These are phyloP conservation scores for Drosophila miranda DNA, from an alignment of 1,140 invertebrate species.

Conservation along the genomic window DNA sequence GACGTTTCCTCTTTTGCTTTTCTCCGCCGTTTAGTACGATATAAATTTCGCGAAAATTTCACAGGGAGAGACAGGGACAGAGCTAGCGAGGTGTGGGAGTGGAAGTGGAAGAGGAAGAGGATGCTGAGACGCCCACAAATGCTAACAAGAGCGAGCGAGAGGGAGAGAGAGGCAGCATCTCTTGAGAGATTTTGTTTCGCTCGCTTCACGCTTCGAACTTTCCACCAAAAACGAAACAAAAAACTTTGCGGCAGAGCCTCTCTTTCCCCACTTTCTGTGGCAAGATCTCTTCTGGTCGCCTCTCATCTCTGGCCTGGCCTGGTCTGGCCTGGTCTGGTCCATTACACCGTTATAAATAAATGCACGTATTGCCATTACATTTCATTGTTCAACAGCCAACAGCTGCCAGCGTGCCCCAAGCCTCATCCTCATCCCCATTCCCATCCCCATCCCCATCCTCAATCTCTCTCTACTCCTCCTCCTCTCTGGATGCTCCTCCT, in stretches of 20 bases:
- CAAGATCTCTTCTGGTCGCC: background rate
- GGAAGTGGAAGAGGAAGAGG: background rate
- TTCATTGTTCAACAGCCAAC: slow-evolving; percentile 59
- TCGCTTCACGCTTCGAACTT: slow-evolving; percentile 22
- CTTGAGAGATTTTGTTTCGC: background rate
- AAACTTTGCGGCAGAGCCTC: too few relatives aligned
- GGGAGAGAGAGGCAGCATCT: slow-evolving; percentile 4
- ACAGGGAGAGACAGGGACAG: background rate
- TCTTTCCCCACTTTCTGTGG: too few relatives aligned
- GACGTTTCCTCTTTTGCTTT: slow-evolving; percentile 52
- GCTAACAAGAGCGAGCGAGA: slow-evolving; percentile 43
- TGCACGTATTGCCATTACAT: slow-evolving; percentile 73
- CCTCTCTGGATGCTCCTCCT: background rate
- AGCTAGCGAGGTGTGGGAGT: slow-evolving; percentile 3
- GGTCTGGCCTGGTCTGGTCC: background rate
- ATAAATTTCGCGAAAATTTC: slow-evolving; percentile 50
- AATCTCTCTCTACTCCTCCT: background rate
- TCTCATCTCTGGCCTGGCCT: slow-evolving; percentile 1
- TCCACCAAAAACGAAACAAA: slow-evolving; percentile 5
- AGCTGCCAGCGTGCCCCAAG: background rate
- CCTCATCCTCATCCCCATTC: background rate
- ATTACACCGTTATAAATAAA: slow-evolving; percentile 69
- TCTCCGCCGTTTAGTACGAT: slow-evolving; percentile 51
- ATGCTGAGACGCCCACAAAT: slow-evolving; percentile 62
- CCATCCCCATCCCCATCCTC: background rate